Evolutionary conservation across 2,888 invertebrate species (phyloP), one percentile per base, ranked within the genome.

Genomic region (Limnephilus auricula): DNA sequence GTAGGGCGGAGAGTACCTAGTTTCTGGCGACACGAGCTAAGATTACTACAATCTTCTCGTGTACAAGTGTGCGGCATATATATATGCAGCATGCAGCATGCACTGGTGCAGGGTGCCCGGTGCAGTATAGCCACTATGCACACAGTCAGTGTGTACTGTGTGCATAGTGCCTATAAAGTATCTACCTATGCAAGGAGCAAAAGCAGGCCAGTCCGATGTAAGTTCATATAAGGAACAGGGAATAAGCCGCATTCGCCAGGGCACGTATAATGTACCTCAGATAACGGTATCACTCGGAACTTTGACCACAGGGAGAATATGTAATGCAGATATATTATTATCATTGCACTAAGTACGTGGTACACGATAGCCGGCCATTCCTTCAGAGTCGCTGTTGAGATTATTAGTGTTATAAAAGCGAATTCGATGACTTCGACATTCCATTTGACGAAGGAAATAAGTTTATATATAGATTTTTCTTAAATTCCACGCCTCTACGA

Each of bases 261-360:
- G 4, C 82, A 37, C 82, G 32, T 25, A 65, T 65, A 25, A 65
- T 65, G 25, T 65, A 32, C 31, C 82, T 34, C 82, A 34, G 82
- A 82, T 82, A 82, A 82, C 82, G 82, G 82, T 34, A 32, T 82
- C 82, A 82, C 82, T 82, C 31, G 82, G 82, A 32, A 82, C 82
- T 82, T 37, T 82, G 82, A 82, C 82, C 82, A 37, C 18, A 13
- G 37, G 34, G 82, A 65, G 65, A 65, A 82, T 32, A 82, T 40
- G 40, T 40, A 12, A 82, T 82, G 34, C 25, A 32, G 37, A 82
- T 34, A 82, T 37, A 34, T 34, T 65, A 50, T 50, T 50, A 50
- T 50, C 18, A 50, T 50, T 50, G 50, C 50, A 50, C 50, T n/a
- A 65, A 25, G 65, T 65, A 65, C 65, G 25, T 25, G 65, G 65